Conservation (phyloP, 2,113 vertebrate species). For the Myiozetetes cayanensis region DNA sequence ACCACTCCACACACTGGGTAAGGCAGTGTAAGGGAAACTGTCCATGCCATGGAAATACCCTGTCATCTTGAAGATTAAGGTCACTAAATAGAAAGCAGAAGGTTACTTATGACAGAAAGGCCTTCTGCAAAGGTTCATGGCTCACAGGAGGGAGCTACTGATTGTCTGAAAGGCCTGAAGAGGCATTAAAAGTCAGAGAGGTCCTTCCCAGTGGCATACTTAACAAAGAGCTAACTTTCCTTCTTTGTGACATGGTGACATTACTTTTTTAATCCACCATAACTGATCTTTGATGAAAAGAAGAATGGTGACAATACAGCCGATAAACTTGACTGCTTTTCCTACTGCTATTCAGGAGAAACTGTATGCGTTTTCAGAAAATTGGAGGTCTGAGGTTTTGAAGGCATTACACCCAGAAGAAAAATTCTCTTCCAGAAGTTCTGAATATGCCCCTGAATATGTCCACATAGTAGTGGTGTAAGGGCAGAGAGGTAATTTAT, state of each 20-base stretch:
- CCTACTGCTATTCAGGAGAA: background rate
- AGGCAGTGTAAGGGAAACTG: slow-evolving; percentile 11
- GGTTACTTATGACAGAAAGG: slow-evolving; percentile 48
- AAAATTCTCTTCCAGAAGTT: background rate
- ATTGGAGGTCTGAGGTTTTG: background rate
- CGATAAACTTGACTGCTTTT: background rate
- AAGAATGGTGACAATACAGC: background rate
- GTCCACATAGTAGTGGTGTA: background rate
- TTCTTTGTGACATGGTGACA: slow-evolving; percentile 20
- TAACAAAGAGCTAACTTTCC: slow-evolving; percentile 22
- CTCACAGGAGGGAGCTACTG: slow-evolving; percentile 56
- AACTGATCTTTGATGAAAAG: slow-evolving; percentile 42
- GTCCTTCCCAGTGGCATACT: background rate
- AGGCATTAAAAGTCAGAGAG: slow-evolving; percentile 23
- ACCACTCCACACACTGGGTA: background rate
- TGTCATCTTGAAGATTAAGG: slow-evolving; percentile 64
- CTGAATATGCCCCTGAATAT: background rate
- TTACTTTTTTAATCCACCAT: slow-evolving; percentile 45
- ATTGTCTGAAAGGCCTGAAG: slow-evolving; percentile 44
- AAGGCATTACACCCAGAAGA: background rate
- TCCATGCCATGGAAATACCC: slow-evolving; percentile 3
- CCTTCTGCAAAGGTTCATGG: slow-evolving; percentile 59
- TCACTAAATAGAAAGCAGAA: slow-evolving; percentile 51
- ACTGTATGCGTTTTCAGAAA: background rate
- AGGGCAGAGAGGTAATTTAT: background rate